Percentiles rank a stretch among this genome's conserved stretches.
phyloP scores from a whole-genome alignment of 2,797 vertebrate species.

The Anguilla megastoma region DNA sequence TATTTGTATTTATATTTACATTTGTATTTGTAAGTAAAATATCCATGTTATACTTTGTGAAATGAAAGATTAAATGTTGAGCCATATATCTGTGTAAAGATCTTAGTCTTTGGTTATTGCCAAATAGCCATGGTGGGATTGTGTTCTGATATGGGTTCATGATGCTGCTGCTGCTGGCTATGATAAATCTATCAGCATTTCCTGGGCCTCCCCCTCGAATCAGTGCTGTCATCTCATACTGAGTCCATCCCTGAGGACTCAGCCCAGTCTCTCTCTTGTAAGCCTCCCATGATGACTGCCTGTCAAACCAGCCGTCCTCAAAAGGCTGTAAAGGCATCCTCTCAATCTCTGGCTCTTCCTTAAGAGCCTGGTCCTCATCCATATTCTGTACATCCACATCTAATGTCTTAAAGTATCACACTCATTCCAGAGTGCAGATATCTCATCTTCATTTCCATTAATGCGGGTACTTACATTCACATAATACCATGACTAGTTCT shows the following conservation, averaged over 20 bases:
- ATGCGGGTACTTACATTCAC: background rate
- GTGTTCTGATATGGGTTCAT: background rate
- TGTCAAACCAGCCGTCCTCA: background rate
- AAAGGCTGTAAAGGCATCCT: background rate
- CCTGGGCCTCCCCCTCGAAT: background rate
- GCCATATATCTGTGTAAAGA: background rate
- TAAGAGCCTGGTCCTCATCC: background rate
- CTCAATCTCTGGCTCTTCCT: background rate
- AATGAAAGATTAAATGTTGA: background rate
- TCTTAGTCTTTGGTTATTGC: background rate
- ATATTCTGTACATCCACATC: background rate
- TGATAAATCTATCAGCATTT: background rate
- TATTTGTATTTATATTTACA: too few relatives aligned
- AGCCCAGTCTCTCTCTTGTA: conserved; percentile 12
- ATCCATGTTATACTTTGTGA: too few relatives aligned
- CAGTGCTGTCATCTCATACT: background rate
- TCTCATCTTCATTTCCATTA: background rate
- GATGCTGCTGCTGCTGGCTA: background rate
- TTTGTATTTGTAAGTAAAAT: too few relatives aligned
- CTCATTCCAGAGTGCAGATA: background rate
- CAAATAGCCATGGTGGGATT: background rate
- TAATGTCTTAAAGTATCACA: background rate
- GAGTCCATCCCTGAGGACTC: background rate
- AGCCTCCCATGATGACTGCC: background rate
- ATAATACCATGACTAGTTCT: background rate